Percentiles rank a stretch among this genome's conserved stretches.
These are phyloP conservation scores for Ivindomyrus marchei DNA, from an alignment of 2,113 vertebrate species.

Conservation along the genomic window DNA sequence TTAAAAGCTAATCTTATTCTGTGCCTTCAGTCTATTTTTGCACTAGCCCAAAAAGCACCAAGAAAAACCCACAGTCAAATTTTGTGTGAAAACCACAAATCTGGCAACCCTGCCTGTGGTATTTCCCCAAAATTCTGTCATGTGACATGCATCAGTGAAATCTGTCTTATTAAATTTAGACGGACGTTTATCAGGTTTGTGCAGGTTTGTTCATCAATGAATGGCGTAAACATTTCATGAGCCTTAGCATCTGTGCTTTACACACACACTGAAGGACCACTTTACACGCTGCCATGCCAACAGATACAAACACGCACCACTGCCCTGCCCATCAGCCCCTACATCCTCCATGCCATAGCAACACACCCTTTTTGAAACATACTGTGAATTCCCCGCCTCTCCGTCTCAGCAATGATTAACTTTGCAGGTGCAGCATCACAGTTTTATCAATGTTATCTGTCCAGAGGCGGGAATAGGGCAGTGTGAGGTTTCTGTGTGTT, in stretches of 20 bases:
- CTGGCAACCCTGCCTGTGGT: background rate
- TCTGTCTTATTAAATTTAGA: background rate
- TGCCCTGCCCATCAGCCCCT: background rate
- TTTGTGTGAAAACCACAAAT: background rate
- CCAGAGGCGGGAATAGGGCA: background rate
- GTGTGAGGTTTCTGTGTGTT: background rate
- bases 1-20: background rate
- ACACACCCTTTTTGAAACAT: background rate
- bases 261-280: background rate
- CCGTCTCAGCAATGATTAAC: background rate
- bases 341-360: background rate
- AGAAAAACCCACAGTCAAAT: background rate
- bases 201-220: background rate
- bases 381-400: background rate
- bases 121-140: background rate
- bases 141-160: background rate
- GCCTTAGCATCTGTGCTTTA: background rate
- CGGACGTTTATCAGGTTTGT: background rate
- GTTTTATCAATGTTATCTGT: background rate
- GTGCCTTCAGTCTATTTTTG: background rate
- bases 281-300: background rate
- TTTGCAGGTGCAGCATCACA: background rate
- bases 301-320: background rate
- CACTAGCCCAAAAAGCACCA: background rate
- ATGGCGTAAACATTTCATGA: background rate